Base-by-base conservation (phyloP, 2,797 vertebrate species). In the Myripristis murdjan region DNA sequence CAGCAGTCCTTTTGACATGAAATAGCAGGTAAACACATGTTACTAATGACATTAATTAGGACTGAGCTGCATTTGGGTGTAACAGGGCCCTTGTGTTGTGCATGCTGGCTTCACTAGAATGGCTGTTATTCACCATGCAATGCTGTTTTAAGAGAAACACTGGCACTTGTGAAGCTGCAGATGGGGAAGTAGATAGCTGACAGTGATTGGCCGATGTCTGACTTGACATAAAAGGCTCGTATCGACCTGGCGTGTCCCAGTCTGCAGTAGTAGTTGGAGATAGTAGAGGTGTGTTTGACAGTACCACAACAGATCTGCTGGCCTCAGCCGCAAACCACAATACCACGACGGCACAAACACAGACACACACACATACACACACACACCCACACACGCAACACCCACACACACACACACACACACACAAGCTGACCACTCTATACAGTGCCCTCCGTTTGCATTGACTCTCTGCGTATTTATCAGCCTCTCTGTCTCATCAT, bases 251-350 rank as follows among this genome's bases (percentile, higher is more conserved):
- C 39, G 23, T 56, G 41, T 56, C 59, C 55, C 69, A 63, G 75
- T 67, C 77, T 28, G 56, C 31, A 60, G 55, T 26, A 33, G 73
- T 65, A 58, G 61, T 72, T 62, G 73, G 49, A 59, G 68, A 71
- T 52, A 31, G 61, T 67, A 24, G 75, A 62, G 35, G 75, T 47
- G 1, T 54, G 61, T 75, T 47, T 77, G 56, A 69, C 65, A 53
- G 61, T 59, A 64, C 54, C 49, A 46, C 44, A 35, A 31, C 64
- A 77, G 71, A 86, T 79, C 60, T 86, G 88, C 83, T 81, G 64
- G 58, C 70, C 72, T 87, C 89, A 84, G 84, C 88, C 74, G 61
- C 79, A n/a, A 72, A 60, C 73, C 52, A 79, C 85, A 82, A 83
- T 72, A 65, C 68, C n/a, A 55, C 43, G 72, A 79, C 64, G 39